These are phyloP conservation scores for Halcyon malimbica DNA, from an alignment of 2,113 vertebrate genomes.

Conservation along the genomic window DNA sequence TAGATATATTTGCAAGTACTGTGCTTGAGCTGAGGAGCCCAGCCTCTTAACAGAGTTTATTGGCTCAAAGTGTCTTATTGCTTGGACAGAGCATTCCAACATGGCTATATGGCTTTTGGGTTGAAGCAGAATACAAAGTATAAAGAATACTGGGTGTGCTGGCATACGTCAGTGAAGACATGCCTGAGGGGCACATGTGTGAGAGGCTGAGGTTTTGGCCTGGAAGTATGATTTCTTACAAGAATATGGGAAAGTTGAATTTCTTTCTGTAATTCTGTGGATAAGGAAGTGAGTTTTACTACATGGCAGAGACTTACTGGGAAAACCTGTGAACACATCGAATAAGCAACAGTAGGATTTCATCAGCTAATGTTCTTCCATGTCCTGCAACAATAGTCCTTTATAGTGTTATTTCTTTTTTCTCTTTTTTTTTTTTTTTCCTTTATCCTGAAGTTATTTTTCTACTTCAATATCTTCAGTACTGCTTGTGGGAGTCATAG, in stretches of 20 bases:
- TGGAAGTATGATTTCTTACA: not conserved
- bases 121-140: not conserved
- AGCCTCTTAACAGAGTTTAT: not conserved
- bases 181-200: not conserved
- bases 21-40: not conserved
- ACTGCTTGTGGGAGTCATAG: not conserved
- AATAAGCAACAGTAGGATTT: not conserved
- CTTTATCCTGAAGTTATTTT: not conserved
- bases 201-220: not conserved
- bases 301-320: not conserved
- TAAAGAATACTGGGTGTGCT: not conserved
- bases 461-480: not conserved
- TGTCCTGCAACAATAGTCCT: not conserved
- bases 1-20: not conserved
- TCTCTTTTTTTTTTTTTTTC: not conserved
- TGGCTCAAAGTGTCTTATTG: not conserved
- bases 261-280: not conserved
- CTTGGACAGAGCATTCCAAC: not conserved
- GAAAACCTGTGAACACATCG: not conserved
- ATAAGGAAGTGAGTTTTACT: not conserved
- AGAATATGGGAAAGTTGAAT: not conserved
- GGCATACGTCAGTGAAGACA: not conserved
- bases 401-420: not conserved
- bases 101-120: not conserved
- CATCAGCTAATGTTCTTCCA: not conserved